phyloP scores from a whole-genome alignment of 2,888 invertebrate species.

The Melieria omissa region DNA sequence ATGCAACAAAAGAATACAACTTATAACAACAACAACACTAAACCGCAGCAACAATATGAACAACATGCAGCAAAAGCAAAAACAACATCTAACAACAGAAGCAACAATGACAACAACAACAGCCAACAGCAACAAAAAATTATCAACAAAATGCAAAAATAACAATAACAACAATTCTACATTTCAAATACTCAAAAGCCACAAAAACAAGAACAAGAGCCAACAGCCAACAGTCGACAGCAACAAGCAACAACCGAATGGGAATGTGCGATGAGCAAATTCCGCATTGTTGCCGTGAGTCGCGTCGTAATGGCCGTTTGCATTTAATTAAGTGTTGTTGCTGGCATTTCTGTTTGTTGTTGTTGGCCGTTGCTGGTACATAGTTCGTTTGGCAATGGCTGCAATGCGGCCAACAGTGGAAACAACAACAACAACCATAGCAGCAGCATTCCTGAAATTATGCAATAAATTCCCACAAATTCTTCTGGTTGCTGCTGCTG shows the following conservation, averaged over 20 bases:
- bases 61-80: background rate
- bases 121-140: too few species aligned
- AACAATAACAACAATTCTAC: too few species aligned
- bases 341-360: background rate
- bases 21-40: background rate
- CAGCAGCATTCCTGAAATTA: background rate
- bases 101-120: too few species aligned
- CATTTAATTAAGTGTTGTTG: constrained; percentile 7
- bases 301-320: background rate
- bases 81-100: background rate
- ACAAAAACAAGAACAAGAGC: too few species aligned
- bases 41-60: background rate
- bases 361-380: background rate
- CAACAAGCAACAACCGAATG: too few species aligned
- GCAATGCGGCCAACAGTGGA: background rate
- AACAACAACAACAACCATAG: background rate
- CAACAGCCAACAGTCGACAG: too few species aligned
- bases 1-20: too few species aligned
- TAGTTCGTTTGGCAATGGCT: background rate
- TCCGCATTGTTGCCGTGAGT: too few species aligned
- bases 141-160: too few species aligned
- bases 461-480: background rate
- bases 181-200: too few species aligned
- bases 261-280: too few species aligned
- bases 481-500: background rate